Evolutionary conservation across 2,888 invertebrate species (phyloP), one percentile per base, ranked within the genome.

Genomic region (Cerceris rybyensis): DNA sequence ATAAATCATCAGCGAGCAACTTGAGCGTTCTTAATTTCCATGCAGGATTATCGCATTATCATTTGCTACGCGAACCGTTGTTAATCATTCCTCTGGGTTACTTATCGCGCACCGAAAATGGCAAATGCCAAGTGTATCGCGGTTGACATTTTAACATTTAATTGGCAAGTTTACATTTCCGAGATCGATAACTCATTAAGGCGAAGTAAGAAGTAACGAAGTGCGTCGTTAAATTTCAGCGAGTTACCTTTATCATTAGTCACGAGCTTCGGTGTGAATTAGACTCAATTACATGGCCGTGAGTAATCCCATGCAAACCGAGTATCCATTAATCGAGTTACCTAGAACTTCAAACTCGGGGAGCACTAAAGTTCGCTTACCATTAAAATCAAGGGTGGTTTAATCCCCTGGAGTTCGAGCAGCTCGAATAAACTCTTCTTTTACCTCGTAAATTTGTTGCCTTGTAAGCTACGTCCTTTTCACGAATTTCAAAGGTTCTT

Each of bases 271-370:
- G 70, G 83, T 79, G 81, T 83, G 84, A 86, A 85, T 85, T 83
- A 83, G 84, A 81, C 79, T 83, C 84, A 83, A 85, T 85, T 85
- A 86, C 84, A 83, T 71, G 73, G 84, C 79, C 86, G 58, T 81
- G 81, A 81, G 84, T 83, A 85, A 85, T 76, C 84, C 78, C 80
- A 75, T 69, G 86, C 82, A 82, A 82, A 86, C 86, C 78, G 86
- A 86, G 86, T 82, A 85, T 82, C 86, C 86, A 76, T 85, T 86
- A 84, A 86, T 85, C 86, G 85, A 86, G 85, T 86, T 85, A 86
- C 69, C 75, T 69, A 68, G 69, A 85, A 86, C 86, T 85, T 85
- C 78, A 85, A 85, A 85, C 84, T 84, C 86, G 59, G 71, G 63
- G 79, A 70, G 81, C 78, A 68, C 72, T 60, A 79, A 85, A 85